Evolutionary conservation across 2,888 invertebrate genomes (phyloP).

Genomic region (Xylota sylvarum): DNA sequence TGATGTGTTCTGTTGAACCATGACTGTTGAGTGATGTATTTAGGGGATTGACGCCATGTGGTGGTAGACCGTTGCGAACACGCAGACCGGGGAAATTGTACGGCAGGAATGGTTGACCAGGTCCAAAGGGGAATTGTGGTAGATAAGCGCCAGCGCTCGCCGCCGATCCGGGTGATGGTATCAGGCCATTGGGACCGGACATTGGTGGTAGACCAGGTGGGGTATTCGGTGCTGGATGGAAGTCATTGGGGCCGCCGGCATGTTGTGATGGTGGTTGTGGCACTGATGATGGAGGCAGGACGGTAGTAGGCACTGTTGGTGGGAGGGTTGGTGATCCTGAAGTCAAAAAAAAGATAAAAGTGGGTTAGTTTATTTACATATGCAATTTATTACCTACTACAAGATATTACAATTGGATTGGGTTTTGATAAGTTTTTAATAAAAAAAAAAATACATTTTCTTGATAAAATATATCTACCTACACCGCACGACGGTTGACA

Average conservation of each 20-base stretch:
- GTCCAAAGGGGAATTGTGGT: slow-evolving; percentile 86
- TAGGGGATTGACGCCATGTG: slow-evolving; percentile 58
- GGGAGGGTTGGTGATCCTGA: slow-evolving; percentile 85
- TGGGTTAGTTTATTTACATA: background rate
- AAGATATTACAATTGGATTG: too few relatives aligned
- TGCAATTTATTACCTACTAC: too few relatives aligned
- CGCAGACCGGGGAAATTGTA: slow-evolving; percentile 86
- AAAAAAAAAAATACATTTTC: too few relatives aligned
- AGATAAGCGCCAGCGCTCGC: slow-evolving; percentile 84
- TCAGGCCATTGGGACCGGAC: slow-evolving; percentile 81
- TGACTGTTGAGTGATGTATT: slow-evolving; percentile 79
- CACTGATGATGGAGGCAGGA: slow-evolving; percentile 71
- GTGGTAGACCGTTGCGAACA: slow-evolving; percentile 79
- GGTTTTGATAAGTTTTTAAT: too few relatives aligned
- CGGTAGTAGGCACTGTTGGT: slow-evolving; percentile 80
- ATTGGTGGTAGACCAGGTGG: slow-evolving; percentile 76
- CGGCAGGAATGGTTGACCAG: slow-evolving; percentile 86
- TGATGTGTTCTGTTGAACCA: slow-evolving; percentile 81
- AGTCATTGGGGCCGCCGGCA: slow-evolving; percentile 70
- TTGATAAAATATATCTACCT: too few relatives aligned
- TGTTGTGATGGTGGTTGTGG: slow-evolving; percentile 78
- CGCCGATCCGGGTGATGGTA: slow-evolving; percentile 85
- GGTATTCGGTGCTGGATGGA: slow-evolving; percentile 78
- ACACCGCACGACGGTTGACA: too few relatives aligned
- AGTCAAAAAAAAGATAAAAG: slow-evolving; percentile 74